These are phyloP conservation scores for Ophioderma brevispina DNA, from an alignment of 35 echinoderm and acorn worm species.

Conservation along the genomic window DNA sequence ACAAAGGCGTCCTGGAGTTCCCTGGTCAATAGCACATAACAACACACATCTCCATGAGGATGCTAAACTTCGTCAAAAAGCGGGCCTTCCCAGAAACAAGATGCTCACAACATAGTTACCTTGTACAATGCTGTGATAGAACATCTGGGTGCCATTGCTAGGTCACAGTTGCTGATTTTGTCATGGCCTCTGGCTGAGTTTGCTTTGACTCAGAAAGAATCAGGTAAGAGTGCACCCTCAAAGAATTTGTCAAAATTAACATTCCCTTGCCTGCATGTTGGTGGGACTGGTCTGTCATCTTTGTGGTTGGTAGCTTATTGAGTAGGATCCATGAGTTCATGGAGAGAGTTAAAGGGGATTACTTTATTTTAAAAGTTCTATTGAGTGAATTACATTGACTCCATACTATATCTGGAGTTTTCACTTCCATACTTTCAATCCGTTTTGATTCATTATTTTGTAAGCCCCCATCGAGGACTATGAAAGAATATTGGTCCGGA, in stretches of 20 bases:
- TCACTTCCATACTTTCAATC: no score
- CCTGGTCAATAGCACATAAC: no score
- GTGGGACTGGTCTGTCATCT: not conserved
- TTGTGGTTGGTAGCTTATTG: not conserved
- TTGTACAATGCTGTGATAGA: constrained; percentile 73
- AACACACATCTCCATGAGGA: constrained; percentile 64
- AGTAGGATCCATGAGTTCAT: not conserved
- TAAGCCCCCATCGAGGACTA: no score
- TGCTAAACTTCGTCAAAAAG: constrained; percentile 53
- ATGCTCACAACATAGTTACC: constrained; percentile 26
- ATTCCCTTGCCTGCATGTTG: not conserved
- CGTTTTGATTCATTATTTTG: no score
- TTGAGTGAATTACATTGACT: no score
- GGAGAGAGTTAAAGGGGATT: not conserved
- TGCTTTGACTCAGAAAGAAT: constrained; percentile 22
- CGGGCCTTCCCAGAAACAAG: constrained; percentile 61
- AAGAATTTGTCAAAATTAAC: not conserved
- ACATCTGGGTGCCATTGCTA: constrained; percentile 54
- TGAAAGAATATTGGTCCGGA: no score
- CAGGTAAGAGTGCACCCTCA: constrained; percentile 14
- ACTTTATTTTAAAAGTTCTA: not conserved
- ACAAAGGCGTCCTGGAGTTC: constrained; percentile 66
- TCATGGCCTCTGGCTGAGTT: constrained; percentile 86
- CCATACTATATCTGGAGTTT: no score
- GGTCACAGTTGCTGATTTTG: constrained; percentile 40